Evolutionary conservation across 2,797 vertebrate species (phyloP), one percentile per base, ranked within the genome.

Genomic region (Pempheris klunzingeri): DNA sequence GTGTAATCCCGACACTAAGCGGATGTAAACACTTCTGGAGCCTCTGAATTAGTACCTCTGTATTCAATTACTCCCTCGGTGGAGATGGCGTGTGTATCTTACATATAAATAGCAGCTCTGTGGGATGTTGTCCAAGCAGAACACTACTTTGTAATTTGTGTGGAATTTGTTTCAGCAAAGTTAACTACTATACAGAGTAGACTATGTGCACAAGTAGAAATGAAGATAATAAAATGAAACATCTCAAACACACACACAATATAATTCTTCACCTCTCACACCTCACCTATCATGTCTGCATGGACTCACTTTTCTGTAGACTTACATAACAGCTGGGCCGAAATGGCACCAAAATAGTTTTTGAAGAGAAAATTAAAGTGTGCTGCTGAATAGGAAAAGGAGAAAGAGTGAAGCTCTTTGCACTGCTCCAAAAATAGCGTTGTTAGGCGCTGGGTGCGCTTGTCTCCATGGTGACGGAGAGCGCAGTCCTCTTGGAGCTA

Each of bases 381-480:
- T 80, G 87, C 82, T 81, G 85, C 89, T 83, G 90, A 90, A 85
- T 71, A 89, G 76, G 82, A 91, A 93, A 89, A 88, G 81, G 80
- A 91, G 80, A 88, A 90, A 91, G 89, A 92, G 88, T 87, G 92
- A 87, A 91, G 92, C 91, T 94, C 91, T 94, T 95, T 90, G 86
- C 90, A 78, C 88, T 74, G 78, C 89, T 95, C 93, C 94, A 94
- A 95, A 96, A 95, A 96, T 96, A 95, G 94, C 86, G 79, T 91
- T 94, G 94, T 96, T 95, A 95, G 95, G 92, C 81, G 75, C 92
- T 88, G 90, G 94, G 89, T 94, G 92, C 88, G 87, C 92, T 93
- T 94, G 95, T 96, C 95, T 96, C 95, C 94, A 96, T 96, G 94
- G 95, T 91, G 89, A 96, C 84, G 71, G 87, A 86, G 88, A 91